Base-by-base conservation (phyloP, 2,113 vertebrate species). In the Colistium nudipinnis region DNA sequence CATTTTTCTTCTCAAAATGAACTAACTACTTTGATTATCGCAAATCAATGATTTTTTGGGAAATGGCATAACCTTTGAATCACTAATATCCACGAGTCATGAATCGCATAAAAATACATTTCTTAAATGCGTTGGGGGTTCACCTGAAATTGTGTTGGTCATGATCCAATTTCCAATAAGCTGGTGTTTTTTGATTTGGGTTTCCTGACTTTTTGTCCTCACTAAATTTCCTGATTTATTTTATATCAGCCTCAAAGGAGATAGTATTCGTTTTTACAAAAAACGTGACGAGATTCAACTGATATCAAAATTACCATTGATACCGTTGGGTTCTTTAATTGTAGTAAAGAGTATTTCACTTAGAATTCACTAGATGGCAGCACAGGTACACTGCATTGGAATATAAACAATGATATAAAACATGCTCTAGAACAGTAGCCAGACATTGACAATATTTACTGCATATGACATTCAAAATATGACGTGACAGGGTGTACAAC, bases 311-410 rank as follows among this genome's bases (percentile, higher is more conserved):
- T n/a, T n/a, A n/a, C n/a, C n/a, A n/a, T n/a, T n/a, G n/a, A n/a
- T n/a, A n/a, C n/a, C n/a, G n/a, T n/a, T 31, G 8, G 30, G 7
- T 36, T 12, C 7, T 7, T 36, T 6, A 14, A 16, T 39, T 39
- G 38, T 17, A 30, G 0, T 7, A 33, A 33, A 4, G 5, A 3
- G 1, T 7, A 9, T 19, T 52, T 1, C 12, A 30, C 14, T 12
- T 16, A 7, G 2, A n/a, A 11, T 4, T 64, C 74, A 72, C 61
- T 53, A 76, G 63, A 64, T 84, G 60, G 55, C 52, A 28, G 10
- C 14, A 48, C 2, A 56, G 35, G 13, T 45, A 25, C 33, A n/a
- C n/a, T n/a, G n/a, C n/a, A n/a, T n/a, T 53, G 27, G 16, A 24
- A 24, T 13, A 30, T 19, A 19, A 24, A 6, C 7, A 20, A 19